Evolutionary conservation across 2,888 invertebrate genomes (phyloP).

Genomic region (Leptinotarsa tumamoca): DNA sequence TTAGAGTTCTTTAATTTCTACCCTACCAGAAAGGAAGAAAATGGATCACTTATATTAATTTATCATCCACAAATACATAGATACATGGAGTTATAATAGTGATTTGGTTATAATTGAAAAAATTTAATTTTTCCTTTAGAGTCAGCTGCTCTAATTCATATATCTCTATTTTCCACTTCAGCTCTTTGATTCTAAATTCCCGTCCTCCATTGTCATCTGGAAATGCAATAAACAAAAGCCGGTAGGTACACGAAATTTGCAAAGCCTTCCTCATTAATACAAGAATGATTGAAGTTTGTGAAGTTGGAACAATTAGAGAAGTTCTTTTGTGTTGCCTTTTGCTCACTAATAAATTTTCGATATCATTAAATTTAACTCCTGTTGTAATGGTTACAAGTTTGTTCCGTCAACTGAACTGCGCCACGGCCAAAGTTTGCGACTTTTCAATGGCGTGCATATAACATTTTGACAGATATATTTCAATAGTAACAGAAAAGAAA

Average conservation of each 20-base stretch:
- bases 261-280: conserved; percentile 47
- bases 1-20: too few relatives aligned
- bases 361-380: conserved; percentile 61
- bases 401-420: conserved; percentile 49
- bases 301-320: conserved; percentile 51
- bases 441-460: conserved; percentile 27
- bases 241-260: conserved; percentile 38
- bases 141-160: not conserved
- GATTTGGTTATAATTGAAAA: not conserved
- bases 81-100: too few relatives aligned
- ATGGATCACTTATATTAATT: too few relatives aligned
- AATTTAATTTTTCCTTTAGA: not conserved
- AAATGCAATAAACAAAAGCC: conserved; percentile 38
- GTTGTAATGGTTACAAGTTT: conserved; percentile 60
- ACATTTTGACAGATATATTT: not conserved
- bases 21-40: too few relatives aligned
- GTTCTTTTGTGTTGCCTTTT: conserved; percentile 55
- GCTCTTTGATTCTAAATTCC: conserved; percentile 17
- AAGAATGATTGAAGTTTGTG: conserved; percentile 45
- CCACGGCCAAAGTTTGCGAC: conserved; percentile 41
- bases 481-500: not conserved
- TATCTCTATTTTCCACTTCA: not conserved
- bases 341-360: conserved; percentile 57
- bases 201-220: conserved; percentile 6
- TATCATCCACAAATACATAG: too few relatives aligned